Conservation (phyloP, 2,113 vertebrate species). For the Tauraco erythrolophus region DNA sequence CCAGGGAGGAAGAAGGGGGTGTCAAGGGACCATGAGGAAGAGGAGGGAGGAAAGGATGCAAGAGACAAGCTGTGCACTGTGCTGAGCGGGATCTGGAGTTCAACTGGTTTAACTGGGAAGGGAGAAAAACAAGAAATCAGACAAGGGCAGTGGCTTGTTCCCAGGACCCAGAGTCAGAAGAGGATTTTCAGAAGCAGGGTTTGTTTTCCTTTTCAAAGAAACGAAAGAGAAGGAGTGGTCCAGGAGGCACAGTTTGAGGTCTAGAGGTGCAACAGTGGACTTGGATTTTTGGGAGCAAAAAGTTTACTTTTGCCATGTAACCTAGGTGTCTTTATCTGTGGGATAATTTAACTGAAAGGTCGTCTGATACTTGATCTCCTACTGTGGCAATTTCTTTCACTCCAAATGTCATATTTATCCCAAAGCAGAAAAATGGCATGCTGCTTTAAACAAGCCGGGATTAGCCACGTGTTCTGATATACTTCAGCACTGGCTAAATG, state of each 20-base stretch:
- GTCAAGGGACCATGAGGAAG: background rate
- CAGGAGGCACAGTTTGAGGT: background rate
- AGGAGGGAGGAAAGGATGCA: background rate
- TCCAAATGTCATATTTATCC: background rate
- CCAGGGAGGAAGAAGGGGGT: background rate
- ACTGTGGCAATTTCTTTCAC: background rate
- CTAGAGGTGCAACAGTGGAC: background rate
- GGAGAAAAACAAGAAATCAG: background rate
- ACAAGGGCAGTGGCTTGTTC: background rate
- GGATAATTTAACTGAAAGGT: background rate
- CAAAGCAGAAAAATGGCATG: background rate
- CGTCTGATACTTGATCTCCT: background rate
- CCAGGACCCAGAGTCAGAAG: background rate
- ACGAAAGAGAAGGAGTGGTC: background rate
- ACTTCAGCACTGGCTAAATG: conserved; percentile 17
- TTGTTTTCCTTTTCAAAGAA: background rate
- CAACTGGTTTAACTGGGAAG: background rate
- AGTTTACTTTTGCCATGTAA: background rate
- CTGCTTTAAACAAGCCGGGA: conserved; percentile 22
- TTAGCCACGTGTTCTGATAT: background rate
- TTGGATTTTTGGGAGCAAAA: background rate
- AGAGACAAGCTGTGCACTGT: background rate
- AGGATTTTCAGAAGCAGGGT: background rate
- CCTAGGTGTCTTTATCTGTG: background rate
- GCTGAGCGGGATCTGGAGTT: background rate